Base-by-base conservation (phyloP, 2,888 invertebrate genomes). In the Tortrix viridana region DNA sequence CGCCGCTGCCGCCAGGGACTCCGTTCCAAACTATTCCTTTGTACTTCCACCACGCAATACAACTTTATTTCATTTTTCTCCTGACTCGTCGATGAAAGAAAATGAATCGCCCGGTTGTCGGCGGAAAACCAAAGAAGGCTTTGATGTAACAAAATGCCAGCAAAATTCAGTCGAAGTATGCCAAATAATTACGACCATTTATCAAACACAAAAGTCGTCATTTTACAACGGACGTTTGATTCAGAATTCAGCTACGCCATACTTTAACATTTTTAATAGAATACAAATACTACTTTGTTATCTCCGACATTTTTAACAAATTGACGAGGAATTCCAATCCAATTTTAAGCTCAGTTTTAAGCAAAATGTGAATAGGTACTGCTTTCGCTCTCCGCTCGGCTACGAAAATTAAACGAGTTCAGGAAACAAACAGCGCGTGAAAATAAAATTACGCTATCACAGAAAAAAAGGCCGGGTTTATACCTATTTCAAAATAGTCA, bases 21-120 rank as follows among this genome's bases (percentile, higher is more conserved):
- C 66, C 74, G 70, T 77, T 77, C 74, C 74, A 78, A 86, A 84
- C 83, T 81, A 81, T 84, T 82, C 78, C 78, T 84, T 85, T 86
- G 82, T 85, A 72, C 80, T 81, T 77, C 72, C 69, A 75, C 68
- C 69, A 68, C 69, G 70, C 74, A 68, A 76, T 67, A 70, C 71
- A 81, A 78, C 72, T 79, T 80, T 79, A 80, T 84, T 82, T 79
- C 74, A 80, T 80, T 80, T 81, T 76, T 76, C 77, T 74, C 75
- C 67, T 65, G 67, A 73, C 78, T 69, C 77, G 71, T 73, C 72
- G 71, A 74, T 74, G 71, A 69, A 79, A 77, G 71, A 76, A 79
- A 79, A 75, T 73, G 70, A 73, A 75, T 75, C 65, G 52, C 66
- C 65, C 67, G 68, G 37, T 69, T 70, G 64, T 59, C 58, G 62